Conservation (phyloP, 1,140 invertebrate genomes). For the Diuraphis noxia region DNA sequence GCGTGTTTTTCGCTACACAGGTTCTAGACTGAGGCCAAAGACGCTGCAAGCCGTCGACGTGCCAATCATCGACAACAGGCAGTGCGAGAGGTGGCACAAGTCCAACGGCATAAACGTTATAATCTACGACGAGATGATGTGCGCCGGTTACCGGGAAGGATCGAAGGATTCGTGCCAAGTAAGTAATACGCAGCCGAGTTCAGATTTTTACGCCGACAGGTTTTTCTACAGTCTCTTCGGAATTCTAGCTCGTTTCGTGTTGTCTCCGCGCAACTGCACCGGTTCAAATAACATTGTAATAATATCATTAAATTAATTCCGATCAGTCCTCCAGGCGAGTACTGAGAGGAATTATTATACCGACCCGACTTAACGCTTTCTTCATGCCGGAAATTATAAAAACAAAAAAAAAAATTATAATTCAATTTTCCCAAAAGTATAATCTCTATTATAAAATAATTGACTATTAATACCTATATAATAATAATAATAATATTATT, state of each 20-base stretch:
- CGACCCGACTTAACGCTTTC: not conserved
- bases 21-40: slow-evolving; percentile 83
- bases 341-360: not conserved
- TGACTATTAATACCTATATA: not conserved
- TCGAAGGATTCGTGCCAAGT: slow-evolving; percentile 83
- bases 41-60: slow-evolving; percentile 91
- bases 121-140: slow-evolving; percentile 96
- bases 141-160: slow-evolving; percentile 89
- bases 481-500: not conserved
- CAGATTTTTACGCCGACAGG: not conserved
- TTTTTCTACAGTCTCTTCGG: not conserved
- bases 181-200: not conserved
- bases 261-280: not conserved
- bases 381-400: not conserved
- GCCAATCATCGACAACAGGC: slow-evolving; percentile 84
- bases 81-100: slow-evolving; percentile 75
- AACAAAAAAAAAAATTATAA: not conserved
- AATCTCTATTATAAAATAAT: not conserved
- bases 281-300: not conserved
- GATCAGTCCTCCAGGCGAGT: not conserved
- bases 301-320: slow-evolving; percentile 1
- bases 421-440: not conserved
- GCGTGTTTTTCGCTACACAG: slow-evolving; percentile 62
- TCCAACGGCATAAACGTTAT: slow-evolving; percentile 81
- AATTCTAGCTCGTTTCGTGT: not conserved